phyloP scores from a whole-genome alignment of 92 coral and sea anemone genomes.

The Muricea muricata region DNA sequence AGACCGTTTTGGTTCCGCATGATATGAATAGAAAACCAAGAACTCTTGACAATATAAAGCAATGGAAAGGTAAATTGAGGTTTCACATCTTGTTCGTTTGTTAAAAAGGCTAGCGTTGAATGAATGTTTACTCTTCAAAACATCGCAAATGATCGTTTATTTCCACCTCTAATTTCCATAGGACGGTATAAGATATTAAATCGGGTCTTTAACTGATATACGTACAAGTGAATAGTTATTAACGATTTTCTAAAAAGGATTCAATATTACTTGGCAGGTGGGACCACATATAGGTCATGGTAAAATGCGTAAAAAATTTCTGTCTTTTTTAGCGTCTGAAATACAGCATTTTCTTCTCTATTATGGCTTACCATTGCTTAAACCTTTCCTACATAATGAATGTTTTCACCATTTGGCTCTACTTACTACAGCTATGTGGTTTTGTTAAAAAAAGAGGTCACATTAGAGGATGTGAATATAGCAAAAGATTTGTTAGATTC shows the following conservation, averaged over 20 bases:
- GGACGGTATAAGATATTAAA: too few relatives aligned
- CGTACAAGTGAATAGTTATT: too few relatives aligned
- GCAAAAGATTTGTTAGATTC: conserved; percentile 52
- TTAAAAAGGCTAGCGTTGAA: too few relatives aligned
- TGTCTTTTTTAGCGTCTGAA: conserved; percentile 71
- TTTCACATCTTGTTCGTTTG: too few relatives aligned
- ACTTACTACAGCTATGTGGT: conserved; percentile 54
- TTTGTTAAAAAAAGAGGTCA: conserved; percentile 49
- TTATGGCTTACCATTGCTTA: conserved; percentile 66
- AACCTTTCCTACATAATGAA: conserved; percentile 35
- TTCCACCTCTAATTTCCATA: too few relatives aligned
- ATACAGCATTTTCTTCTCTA: conserved; percentile 66
- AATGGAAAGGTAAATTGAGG: conserved; percentile 76
- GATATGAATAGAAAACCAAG: conserved; percentile 70
- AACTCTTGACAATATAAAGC: conserved; percentile 53
- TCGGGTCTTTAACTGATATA: too few relatives aligned
- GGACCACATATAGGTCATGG: too few relatives aligned
- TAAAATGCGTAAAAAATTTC: too few relatives aligned
- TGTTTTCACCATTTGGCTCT: conserved; percentile 66
- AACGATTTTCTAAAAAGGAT: too few relatives aligned
- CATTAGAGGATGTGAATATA: conserved; percentile 30
- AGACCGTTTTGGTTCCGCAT: conserved; percentile 59
- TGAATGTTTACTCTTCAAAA: too few relatives aligned
- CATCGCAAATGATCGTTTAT: too few relatives aligned
- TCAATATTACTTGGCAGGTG: too few relatives aligned